Conservation (phyloP, 2,113 vertebrate genomes). For the Chloropsis cyanopogon region DNA sequence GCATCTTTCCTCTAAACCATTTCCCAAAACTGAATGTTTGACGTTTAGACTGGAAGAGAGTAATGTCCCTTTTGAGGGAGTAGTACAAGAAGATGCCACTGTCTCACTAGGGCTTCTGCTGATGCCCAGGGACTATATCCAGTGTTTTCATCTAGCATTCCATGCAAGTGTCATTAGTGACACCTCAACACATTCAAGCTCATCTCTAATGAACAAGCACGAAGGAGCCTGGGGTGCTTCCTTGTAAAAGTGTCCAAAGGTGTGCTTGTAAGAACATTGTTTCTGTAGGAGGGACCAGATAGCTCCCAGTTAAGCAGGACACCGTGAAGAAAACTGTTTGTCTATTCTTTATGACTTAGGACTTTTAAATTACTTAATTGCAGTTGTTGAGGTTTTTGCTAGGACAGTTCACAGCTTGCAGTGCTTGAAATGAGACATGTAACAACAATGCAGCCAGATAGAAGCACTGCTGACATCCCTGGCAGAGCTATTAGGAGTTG, state of each 20-base stretch:
- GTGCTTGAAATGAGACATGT: neutral
- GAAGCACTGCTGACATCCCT: neutral
- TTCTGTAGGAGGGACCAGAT: neutral
- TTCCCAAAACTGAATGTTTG: neutral
- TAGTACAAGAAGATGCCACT: neutral
- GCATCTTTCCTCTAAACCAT: neutral
- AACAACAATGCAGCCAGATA: neutral
- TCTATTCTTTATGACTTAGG: neutral
- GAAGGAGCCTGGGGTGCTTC: neutral
- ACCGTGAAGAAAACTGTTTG: neutral
- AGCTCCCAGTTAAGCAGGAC: neutral
- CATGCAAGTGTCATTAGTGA: neutral
- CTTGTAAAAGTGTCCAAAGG: neutral
- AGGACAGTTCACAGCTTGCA: neutral
- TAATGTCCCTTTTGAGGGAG: neutral
- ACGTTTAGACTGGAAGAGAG: neutral
- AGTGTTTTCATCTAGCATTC: neutral
- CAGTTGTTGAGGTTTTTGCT: neutral
- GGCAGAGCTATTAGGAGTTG: neutral
- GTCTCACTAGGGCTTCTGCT: neutral
- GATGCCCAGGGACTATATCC: neutral
- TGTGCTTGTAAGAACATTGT: neutral
- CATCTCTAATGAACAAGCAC: neutral
- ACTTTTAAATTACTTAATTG: neutral
- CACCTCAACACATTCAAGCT: neutral